Evolutionary conservation across 2,113 vertebrate species (phyloP).

Genomic region (Orycteropus afer): DNA sequence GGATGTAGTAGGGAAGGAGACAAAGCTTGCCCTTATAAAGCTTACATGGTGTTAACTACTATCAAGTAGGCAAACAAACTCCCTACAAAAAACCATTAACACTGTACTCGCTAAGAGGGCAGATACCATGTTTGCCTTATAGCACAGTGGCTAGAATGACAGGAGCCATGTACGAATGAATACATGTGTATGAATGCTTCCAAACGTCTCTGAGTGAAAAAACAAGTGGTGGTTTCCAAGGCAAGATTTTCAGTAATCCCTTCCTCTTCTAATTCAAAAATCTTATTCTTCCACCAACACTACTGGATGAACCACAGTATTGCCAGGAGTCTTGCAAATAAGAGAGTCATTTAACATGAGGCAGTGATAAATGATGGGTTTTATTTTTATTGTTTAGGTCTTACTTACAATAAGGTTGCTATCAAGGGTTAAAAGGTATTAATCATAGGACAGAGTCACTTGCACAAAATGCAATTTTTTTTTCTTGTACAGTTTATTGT

Average conservation of each 20-base stretch:
- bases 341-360: not conserved
- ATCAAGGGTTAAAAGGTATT: constrained; percentile 3
- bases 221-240: not conserved
- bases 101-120: not conserved
- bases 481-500: not conserved
- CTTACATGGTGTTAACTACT: not conserved
- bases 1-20: not conserved
- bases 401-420: not conserved
- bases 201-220: not conserved
- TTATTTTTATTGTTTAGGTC: not conserved
- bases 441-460: not conserved
- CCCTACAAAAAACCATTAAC: not conserved
- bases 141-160: not conserved
- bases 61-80: not conserved
- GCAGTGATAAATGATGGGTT: not conserved
- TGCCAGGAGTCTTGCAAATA: not conserved
- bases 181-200: not conserved
- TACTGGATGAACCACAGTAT: not conserved
- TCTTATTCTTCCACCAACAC: not conserved
- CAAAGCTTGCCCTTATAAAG: not conserved
- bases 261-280: constrained; percentile 37
- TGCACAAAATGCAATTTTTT: not conserved
- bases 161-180: too few relatives aligned
- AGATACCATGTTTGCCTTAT: not conserved
- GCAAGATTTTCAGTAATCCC: not conserved